A percentile compares a stretch with the other conserved stretches of the same genome.
phyloP scores from a whole-genome alignment of 2,888 invertebrate genomes.

The Nemoura dubitans region DNA sequence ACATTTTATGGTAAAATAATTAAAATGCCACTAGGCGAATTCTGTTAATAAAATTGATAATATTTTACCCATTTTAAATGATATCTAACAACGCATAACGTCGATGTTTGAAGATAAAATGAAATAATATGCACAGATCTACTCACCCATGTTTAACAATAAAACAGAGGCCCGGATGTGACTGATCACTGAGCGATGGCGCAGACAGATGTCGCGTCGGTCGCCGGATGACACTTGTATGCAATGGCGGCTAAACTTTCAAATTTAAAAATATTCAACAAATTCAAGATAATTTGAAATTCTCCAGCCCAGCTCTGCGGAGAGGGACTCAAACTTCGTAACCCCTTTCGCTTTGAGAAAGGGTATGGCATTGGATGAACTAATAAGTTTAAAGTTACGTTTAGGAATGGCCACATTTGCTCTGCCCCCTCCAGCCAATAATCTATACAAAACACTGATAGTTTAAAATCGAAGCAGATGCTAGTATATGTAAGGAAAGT shows the following conservation, averaged over 20 bases:
- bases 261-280: background rate
- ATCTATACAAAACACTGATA: too few species aligned
- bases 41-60: background rate
- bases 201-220: background rate
- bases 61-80: background rate
- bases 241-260: background rate
- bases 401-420: too few species aligned
- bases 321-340: too few species aligned
- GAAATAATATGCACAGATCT: background rate
- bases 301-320: too few species aligned
- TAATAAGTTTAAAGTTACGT: too few species aligned
- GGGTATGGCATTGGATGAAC: too few species aligned
- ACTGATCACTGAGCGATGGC: background rate
- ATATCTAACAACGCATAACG: background rate
- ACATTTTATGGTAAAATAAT: background rate
- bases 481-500: too few species aligned
- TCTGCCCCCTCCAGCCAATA: too few species aligned
- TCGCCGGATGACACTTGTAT: background rate
- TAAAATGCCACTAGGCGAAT: background rate
- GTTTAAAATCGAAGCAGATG: too few species aligned
- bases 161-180: conserved; percentile 3
- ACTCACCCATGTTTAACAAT: conserved; percentile 7
- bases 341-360: too few species aligned
- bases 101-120: background rate
- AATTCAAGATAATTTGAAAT: too few species aligned